These are phyloP conservation scores for Ardeotis arabs DNA, from an alignment of 2,113 vertebrate genomes.

Conservation along the genomic window DNA sequence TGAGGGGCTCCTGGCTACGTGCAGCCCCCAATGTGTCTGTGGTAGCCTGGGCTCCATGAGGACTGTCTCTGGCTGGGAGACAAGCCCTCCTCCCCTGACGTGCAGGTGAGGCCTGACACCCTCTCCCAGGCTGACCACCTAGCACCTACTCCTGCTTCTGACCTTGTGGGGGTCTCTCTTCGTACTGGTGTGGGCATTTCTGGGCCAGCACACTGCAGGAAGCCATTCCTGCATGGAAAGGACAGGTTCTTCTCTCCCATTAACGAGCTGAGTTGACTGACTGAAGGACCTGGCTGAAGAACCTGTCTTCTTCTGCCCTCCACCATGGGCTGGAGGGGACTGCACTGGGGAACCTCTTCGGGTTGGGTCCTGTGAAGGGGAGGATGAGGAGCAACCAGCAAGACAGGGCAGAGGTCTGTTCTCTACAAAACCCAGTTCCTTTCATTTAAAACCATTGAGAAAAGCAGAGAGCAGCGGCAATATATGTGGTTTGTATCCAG, in stretches of 20 bases:
- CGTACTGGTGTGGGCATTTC: accelerated
- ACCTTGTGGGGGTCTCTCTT: background rate
- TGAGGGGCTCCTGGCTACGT: background rate
- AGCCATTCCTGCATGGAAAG: accelerated
- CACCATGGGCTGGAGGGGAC: background rate
- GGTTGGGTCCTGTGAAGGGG: background rate
- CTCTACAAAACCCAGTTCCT: background rate
- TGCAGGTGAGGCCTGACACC: background rate
- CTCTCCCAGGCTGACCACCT: background rate
- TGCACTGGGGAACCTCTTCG: background rate
- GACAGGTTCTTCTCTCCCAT: background rate
- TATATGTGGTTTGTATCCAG: background rate
- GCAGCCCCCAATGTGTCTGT: background rate
- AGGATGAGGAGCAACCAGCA: background rate
- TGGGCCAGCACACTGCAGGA: background rate
- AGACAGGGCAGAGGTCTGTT: background rate
- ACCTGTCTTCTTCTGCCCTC: background rate
- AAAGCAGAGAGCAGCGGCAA: background rate
- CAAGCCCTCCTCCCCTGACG: background rate
- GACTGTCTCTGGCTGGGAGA: background rate
- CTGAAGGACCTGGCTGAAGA: background rate
- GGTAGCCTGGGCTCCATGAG: background rate
- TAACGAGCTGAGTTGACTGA: background rate
- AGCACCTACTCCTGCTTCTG: background rate
- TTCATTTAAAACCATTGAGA: background rate